Base-by-base conservation (phyloP, 2,888 invertebrate genomes). In the Agrypnus murinus region DNA sequence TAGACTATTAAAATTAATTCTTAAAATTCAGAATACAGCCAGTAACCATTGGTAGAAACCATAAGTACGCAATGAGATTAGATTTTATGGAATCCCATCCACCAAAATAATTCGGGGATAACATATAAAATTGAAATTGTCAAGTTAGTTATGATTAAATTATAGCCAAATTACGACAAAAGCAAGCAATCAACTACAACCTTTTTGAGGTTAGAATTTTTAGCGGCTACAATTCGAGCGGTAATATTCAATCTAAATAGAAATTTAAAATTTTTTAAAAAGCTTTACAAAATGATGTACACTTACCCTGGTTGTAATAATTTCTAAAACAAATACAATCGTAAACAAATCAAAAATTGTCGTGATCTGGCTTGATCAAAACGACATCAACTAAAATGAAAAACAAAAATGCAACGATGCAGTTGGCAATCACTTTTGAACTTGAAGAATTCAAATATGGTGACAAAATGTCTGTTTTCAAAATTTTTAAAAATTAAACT, bases 291-390 rank as follows among this genome's bases (percentile, higher is more conserved):
- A 9, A 48, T 34, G n/a, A n/a, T 48, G n/a, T 46, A 34, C 34
- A 62, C 62, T 62, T 34, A 62, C 62, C 53, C 38, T 38, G 53
- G 53, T 64, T 55, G 12, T 38, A 31, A n/a, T n/a, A n/a, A 40
- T 53, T 36, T 64, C n/a, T 45, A 48, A 62, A 62, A 62, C 48
- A 48, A 46, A 19, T n/a, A 62, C n/a, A 48, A 36, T 19, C 25
- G 32, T 62, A 64, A 55, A 64, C 64, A 64, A 64, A 43, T 64
- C 50, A 50, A 50, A 63, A 25, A 50, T 38, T 63, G 36, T 38
- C 36, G 48, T 38, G 36, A 38, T 12, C n/a, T 10, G 25, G 19
- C 63, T 36, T 8, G 32, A 53, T 53, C 15, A n/a, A 19, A 50
- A 50, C 63, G 25, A 50, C 38, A 38, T 17, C 50, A 14, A 55